A percentile compares a stretch with the other conserved stretches of the same genome.
Evolutionary conservation across 30 jellyfish, hydroid and myxozoan genomes (phyloP).

Genomic region (Chrysaora quinquecirrha): DNA sequence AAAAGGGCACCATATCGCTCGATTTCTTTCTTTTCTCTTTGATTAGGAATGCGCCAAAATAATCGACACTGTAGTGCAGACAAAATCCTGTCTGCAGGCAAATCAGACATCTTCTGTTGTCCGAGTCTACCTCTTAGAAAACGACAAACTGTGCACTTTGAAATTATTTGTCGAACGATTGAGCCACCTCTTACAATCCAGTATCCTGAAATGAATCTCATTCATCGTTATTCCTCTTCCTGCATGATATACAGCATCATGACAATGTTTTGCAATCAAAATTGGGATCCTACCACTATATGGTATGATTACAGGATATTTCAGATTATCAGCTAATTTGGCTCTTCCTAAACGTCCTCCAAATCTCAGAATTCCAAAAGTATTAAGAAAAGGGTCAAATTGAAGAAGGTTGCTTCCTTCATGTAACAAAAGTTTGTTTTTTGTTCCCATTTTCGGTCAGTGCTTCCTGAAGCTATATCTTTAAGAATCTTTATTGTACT

Average conservation of each 20-base stretch:
- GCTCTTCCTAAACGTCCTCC: constrained; percentile 7
- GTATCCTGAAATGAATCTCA: constrained; percentile 4
- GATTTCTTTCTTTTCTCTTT: constrained; percentile 25
- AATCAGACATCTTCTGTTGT: constrained; percentile 48
- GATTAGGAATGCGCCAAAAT: constrained; percentile 41
- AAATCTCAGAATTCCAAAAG: background rate
- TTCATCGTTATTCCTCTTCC: constrained; percentile 42
- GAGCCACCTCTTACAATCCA: constrained; percentile 18
- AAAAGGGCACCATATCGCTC: constrained; percentile 59
- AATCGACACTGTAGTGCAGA: constrained; percentile 43
- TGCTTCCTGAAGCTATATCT: background rate
- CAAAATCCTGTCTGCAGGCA: constrained; percentile 29
- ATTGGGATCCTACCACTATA: constrained; percentile 4
- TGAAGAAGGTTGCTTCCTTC: background rate
- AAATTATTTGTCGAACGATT: background rate
- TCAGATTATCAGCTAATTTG: background rate
- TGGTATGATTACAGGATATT: constrained; percentile 10
- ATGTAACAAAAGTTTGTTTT: background rate
- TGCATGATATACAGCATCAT: constrained; percentile 19
- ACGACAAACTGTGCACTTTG: constrained; percentile 28
- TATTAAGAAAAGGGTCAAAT: constrained; percentile 5
- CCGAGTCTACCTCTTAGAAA: constrained; percentile 18
- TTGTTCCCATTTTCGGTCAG: background rate
- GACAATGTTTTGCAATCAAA: constrained; percentile 19
- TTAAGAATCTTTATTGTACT: constrained; percentile 7